Base-by-base conservation (phyloP, 2,888 invertebrate species). In the Piscicola geometra region DNA sequence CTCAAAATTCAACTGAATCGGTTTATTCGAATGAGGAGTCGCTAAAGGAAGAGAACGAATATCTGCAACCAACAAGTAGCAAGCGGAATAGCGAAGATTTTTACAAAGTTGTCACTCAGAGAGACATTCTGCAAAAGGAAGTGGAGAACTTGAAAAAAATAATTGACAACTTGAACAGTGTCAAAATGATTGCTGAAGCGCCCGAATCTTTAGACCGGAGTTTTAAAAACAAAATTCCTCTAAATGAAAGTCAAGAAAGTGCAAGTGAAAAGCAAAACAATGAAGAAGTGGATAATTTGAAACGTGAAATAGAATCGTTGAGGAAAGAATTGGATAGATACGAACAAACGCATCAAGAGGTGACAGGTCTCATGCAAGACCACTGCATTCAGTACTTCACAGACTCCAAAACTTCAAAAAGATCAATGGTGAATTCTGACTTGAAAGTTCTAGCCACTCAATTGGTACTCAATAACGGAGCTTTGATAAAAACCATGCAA, bases 121-220 rank as follows among this genome's bases (percentile, higher is more conserved):
- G 69, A 36, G 69, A 69, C 41, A 36, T 69, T 33, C 35, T 69
- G 36, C 18, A 21, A 5, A 30, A 69, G 12, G 69, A 69, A 33
- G 5, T 9, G 15, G 28, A 28, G n/a, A 33, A 25, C 33, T 35
- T 69, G 25, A 33, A 69, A n/a, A n/a, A 28, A 33, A 69, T 36
- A n/a, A 9, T 69, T 69, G 32, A 36, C 30, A 9, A 35, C 33
- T 15, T 30, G 2, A 2, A 28, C n/a, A 71, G 18, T 32, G 25
- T 1, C 32, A 15, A 25, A 35, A 15, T 35, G 33, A 1, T 1
- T 15, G 2, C 15, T 69, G 41, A 47, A 71, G 25, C 18, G 28
- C n/a, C 21, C 0, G 18, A 1, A 5, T 0, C 0, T 1, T 2
- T 15, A 1, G 9, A 1, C 50, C 25, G 0, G 1, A 3, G 35